Evolutionary conservation across 1,140 invertebrate species (phyloP).

Genomic region (Vollenhovia emeryi): DNA sequence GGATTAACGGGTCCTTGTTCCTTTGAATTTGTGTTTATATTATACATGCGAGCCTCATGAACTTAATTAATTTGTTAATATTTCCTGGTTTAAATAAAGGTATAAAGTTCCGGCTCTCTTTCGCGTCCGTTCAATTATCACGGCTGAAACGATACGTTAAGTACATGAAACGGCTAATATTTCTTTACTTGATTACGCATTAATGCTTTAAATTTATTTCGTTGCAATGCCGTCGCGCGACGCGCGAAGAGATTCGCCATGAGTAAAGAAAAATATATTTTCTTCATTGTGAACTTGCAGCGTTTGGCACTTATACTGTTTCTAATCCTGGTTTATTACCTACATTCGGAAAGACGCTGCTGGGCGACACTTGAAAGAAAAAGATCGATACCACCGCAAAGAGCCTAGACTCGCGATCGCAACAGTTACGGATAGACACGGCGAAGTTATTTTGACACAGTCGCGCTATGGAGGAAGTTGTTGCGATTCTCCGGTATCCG

Average conservation of each 20-base stretch:
- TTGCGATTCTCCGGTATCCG: constrained; percentile 1
- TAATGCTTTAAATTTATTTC: background rate
- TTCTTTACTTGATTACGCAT: background rate
- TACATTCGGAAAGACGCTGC: background rate
- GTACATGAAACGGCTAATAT: too few species aligned
- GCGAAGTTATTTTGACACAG: constrained; percentile 13
- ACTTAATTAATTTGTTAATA: too few species aligned
- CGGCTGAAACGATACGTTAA: too few species aligned
- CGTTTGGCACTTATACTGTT: background rate
- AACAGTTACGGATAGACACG: background rate
- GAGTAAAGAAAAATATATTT: background rate
- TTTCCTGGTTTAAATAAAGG: too few species aligned
- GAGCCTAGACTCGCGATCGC: background rate
- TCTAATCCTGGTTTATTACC: background rate
- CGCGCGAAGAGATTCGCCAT: background rate
- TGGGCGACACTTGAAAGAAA: background rate
- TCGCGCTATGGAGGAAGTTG: background rate
- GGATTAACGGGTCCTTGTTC: too few species aligned
- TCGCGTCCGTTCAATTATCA: too few species aligned
- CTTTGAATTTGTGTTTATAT: too few species aligned
- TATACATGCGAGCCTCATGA: too few species aligned
- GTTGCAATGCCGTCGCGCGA: too few species aligned
- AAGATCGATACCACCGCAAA: background rate
- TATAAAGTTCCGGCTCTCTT: too few species aligned
- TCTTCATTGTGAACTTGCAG: background rate